Conservation (phyloP, 2,888 invertebrate species). For the Agelastica alni region DNA sequence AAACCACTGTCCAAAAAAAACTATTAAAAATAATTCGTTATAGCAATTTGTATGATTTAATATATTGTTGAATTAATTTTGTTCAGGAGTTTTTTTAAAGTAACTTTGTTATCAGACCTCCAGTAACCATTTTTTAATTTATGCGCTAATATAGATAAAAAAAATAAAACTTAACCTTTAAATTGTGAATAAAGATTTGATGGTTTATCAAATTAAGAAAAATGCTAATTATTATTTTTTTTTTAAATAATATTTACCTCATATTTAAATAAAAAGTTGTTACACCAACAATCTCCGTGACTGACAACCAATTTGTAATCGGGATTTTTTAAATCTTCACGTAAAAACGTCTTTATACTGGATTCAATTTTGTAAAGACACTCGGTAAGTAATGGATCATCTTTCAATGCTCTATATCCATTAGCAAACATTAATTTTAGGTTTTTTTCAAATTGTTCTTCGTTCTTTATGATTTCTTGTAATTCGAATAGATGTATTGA, state of each 20-base stretch:
- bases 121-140: too few relatives aligned
- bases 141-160: too few relatives aligned
- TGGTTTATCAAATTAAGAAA: background rate
- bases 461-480: too few relatives aligned
- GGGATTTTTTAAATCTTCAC: background rate
- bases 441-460: background rate
- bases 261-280: conserved; percentile 41
- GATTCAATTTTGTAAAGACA: background rate
- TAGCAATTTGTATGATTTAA: too few relatives aligned
- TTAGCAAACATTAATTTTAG: background rate
- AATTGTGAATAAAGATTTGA: conserved; percentile 4
- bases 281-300: conserved; percentile 45
- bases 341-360: background rate
- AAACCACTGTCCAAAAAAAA: too few relatives aligned
- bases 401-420: background rate
- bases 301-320: conserved; percentile 25
- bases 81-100: too few relatives aligned
- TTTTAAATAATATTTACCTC: conserved; percentile 21
- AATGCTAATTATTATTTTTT: background rate
- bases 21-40: too few relatives aligned
- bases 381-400: background rate
- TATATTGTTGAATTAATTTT: too few relatives aligned
- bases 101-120: too few relatives aligned
- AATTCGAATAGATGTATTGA: background rate
- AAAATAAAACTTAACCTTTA: too few relatives aligned